phyloP scores from a whole-genome alignment of 2,113 vertebrate genomes.

The Ornithorhynchus anatinus region DNA sequence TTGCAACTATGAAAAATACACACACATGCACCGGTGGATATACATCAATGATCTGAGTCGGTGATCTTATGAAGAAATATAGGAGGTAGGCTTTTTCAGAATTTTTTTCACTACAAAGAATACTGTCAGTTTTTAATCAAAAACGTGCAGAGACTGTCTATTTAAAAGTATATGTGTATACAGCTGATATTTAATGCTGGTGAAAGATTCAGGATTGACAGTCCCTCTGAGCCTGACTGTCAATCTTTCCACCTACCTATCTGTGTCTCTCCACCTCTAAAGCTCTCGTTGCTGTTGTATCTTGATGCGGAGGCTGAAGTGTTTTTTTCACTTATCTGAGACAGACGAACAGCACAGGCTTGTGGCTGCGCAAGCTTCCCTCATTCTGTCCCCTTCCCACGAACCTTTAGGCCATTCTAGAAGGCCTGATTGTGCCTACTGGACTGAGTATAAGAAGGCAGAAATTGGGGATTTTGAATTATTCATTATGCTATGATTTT shows the following conservation, averaged over 20 bases:
- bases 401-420: too few relatives aligned
- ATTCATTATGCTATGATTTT: too few relatives aligned
- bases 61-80: conserved; percentile 5
- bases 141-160: not conserved
- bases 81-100: conserved; percentile 6
- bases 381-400: not conserved
- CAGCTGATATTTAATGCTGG: not conserved
- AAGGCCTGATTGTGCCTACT: too few relatives aligned
- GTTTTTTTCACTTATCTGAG: not conserved
- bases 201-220: not conserved
- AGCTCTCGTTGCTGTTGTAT: not conserved
- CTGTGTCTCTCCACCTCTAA: not conserved
- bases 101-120: conserved; percentile 11
- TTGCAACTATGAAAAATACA: conserved; percentile 24
- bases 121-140: not conserved
- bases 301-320: not conserved
- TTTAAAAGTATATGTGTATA: not conserved
- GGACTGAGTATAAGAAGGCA: too few relatives aligned
- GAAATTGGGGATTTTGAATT: too few relatives aligned
- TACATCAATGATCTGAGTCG: conserved; percentile 7
- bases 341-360: not conserved
- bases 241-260: not conserved
- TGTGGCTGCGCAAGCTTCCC: not conserved
- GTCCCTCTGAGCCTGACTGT: not conserved
- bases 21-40: not conserved